These are phyloP conservation scores for Muscidifurax raptorellus DNA, from an alignment of 1,140 invertebrate genomes.

Conservation along the genomic window DNA sequence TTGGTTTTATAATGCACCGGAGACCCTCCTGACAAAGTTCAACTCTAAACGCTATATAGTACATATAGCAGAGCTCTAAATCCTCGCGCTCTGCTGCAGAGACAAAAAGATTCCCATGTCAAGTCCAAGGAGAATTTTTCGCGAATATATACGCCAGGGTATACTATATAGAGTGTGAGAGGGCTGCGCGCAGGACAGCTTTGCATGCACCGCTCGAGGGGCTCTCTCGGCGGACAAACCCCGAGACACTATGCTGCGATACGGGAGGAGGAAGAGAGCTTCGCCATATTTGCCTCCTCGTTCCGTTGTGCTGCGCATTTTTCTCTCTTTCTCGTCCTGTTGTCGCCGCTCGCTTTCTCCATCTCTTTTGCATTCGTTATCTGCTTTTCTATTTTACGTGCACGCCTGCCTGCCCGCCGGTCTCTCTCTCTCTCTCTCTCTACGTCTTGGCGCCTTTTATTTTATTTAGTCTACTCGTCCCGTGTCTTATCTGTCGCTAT, in stretches of 20 bases:
- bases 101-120: not conserved
- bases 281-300: not conserved
- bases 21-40: not conserved
- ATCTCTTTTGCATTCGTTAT: not conserved
- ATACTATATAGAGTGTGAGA: not conserved
- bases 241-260: not conserved
- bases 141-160: not conserved
- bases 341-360: not conserved
- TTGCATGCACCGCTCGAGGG: not conserved
- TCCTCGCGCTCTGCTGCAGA: not conserved
- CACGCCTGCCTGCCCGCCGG: not conserved
- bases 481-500: not conserved
- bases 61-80: not conserved
- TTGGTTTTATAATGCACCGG: not conserved
- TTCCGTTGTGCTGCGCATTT: not conserved
- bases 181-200: not conserved
- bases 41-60: not conserved
- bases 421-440: no score
- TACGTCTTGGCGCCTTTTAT: not conserved
- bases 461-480: not conserved
- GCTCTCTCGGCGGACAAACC: not conserved
- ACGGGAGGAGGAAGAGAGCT: not conserved
- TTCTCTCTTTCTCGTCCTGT: conserved; percentile 8
- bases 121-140: not conserved
- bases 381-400: conserved; percentile 6